Evolutionary conservation across 2,113 vertebrate species (phyloP), one percentile per base, ranked within the genome.

Genomic region (Mirza zaza): DNA sequence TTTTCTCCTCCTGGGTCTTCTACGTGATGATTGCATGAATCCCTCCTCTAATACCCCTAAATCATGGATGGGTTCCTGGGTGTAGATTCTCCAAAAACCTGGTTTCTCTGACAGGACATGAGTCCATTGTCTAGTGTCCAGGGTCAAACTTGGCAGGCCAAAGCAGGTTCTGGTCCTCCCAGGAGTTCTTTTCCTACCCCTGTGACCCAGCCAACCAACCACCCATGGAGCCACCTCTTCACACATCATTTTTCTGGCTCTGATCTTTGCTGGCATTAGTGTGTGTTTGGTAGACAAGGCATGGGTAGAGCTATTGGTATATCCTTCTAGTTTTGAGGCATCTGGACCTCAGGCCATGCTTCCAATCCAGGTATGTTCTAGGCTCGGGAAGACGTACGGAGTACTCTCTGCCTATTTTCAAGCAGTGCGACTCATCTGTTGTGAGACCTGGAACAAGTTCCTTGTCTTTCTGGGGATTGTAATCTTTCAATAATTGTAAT

Each of bases 401-500:
- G 36, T 9, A 76, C 36, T 48, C 17, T 48, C 17, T 70, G 57
- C 50, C 73, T 59, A 25, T 93, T 94, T 97, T 71, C 76, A 94
- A 90, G 39, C 14, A 50, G 29, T 73, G 17, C 9, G 65, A 50
- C 9, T 93, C 15, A 76, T 71, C 39, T 71, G 6, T 36, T 59
- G 8, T 55, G 52, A 92, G 70, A 63, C 27, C 79, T 93, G 50
- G 34, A 75, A 52, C 39, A 83, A 92, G 29, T 71, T 48, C 34
- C 90, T 25, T 80, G 5, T 84, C 80, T 90, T 55, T 71, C 45
- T 86, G 42, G 90, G 29, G 32, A 61, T 6, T 75, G 4, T 65
- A 80, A 67, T 82, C 84, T 96, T 80, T 70, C 36, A 55, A 23
- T 32, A 70, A 84, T 84, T 93, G 10, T 75, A 83, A 85, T 82